Percentiles rank a stretch among this genome's conserved stretches.
Conservation (phyloP, 2,113 vertebrate genomes). For the Phylloscopus trochilus region DNA sequence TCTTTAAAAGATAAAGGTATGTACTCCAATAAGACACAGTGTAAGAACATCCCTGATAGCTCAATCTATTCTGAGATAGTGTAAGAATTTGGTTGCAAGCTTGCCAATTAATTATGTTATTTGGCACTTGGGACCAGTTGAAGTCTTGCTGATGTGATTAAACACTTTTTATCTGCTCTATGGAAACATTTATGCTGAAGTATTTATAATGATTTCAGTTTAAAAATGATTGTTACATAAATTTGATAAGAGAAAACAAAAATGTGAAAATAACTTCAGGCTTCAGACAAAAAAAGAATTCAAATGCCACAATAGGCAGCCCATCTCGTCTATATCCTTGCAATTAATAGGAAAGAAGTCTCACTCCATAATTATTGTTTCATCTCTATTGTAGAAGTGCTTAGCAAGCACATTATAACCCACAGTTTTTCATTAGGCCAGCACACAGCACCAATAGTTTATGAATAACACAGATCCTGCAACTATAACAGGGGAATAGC, state of each 20-base stretch:
- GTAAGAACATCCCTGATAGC: not conserved
- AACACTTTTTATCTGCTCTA: conserved; percentile 1
- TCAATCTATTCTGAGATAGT: not conserved
- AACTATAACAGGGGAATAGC: not conserved
- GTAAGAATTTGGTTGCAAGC: not conserved
- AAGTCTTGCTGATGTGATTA: conserved; percentile 16
- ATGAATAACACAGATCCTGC: not conserved
- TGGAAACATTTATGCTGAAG: not conserved
- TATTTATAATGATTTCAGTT: not conserved
- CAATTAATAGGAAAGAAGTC: conserved; percentile 27
- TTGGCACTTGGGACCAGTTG: conserved; percentile 14
- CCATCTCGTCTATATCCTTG: not conserved
- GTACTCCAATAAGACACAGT: not conserved
- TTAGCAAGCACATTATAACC: conserved; percentile 47
- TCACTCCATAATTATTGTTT: not conserved
- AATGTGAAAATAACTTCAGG: not conserved
- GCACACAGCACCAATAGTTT: conserved; percentile 13
- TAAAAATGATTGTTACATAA: not conserved
- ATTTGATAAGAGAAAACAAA: not conserved
- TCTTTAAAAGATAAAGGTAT: not conserved
- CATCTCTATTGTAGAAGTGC: conserved; percentile 2
- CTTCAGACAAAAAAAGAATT: conserved; percentile 5
- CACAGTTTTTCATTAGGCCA: not conserved
- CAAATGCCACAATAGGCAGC: not conserved
- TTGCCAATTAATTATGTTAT: conserved; percentile 30